Evolutionary conservation across 2,797 vertebrate species (phyloP).

Genomic region (Pyrrhura leucotis): DNA sequence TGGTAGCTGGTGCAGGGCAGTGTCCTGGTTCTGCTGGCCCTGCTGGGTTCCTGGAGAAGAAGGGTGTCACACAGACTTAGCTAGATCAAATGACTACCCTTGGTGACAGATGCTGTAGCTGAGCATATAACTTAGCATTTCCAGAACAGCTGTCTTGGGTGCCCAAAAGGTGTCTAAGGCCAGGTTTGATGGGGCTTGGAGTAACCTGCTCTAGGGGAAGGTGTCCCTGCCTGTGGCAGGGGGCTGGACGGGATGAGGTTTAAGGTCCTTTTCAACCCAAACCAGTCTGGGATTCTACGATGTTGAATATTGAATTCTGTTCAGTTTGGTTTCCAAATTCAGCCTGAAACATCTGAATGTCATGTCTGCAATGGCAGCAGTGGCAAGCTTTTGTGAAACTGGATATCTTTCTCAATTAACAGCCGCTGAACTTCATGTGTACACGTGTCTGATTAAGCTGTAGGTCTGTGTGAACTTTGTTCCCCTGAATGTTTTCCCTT

Average conservation of each 20-base stretch:
- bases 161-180: not conserved
- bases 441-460: not conserved
- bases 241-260: not conserved
- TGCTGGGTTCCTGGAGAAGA: not conserved
- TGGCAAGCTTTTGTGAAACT: not conserved
- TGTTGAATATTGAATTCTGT: not conserved
- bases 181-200: not conserved
- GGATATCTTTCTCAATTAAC: not conserved
- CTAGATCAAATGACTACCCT: not conserved
- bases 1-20: fast-evolving
- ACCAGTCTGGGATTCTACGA: not conserved
- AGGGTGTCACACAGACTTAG: not conserved
- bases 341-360: not conserved
- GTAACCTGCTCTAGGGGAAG: not conserved
- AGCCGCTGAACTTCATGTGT: not conserved
- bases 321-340: not conserved
- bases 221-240: not conserved
- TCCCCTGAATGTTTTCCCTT: not conserved
- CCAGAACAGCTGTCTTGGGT: not conserved
- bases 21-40: not conserved
- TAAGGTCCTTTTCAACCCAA: not conserved
- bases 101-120: not conserved
- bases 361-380: not conserved
- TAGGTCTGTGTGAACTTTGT: not conserved
- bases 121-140: not conserved